Conservation (phyloP, 2,113 vertebrate species). For the Myiozetetes cayanensis region DNA sequence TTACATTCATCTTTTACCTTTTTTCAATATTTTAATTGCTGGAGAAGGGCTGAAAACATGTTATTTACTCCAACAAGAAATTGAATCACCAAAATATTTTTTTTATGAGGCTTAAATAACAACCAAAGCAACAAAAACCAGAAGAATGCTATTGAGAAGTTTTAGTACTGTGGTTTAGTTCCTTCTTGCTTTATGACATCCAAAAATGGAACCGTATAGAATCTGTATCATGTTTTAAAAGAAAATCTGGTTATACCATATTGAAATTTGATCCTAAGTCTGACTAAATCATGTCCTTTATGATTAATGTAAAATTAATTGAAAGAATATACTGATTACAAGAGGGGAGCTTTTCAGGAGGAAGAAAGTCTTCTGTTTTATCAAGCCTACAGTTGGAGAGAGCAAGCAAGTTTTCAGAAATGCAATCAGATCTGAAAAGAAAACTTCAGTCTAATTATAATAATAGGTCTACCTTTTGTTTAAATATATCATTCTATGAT, state of each 20-base stretch:
- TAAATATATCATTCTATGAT: not conserved
- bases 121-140: not conserved
- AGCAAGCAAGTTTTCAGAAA: not conserved
- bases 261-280: not conserved
- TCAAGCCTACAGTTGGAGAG: not conserved
- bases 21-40: not conserved
- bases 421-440: not conserved
- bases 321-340: not conserved
- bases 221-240: not conserved
- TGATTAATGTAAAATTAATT: not conserved
- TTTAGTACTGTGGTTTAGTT: not conserved
- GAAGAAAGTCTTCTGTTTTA: not conserved
- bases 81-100: not conserved
- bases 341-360: not conserved
- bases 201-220: not conserved
- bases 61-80: not conserved
- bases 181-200: not conserved
- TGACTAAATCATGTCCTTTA: not conserved
- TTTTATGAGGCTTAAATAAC: not conserved
- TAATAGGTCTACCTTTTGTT: not conserved
- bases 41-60: not conserved
- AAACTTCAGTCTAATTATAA: not conserved
- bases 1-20: not conserved
- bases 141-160: not conserved
- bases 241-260: not conserved